A percentile compares a stretch with the other conserved stretches of the same genome.
Conservation (phyloP, 2,888 invertebrate genomes). For the Thecocarcelia acutangulata region DNA sequence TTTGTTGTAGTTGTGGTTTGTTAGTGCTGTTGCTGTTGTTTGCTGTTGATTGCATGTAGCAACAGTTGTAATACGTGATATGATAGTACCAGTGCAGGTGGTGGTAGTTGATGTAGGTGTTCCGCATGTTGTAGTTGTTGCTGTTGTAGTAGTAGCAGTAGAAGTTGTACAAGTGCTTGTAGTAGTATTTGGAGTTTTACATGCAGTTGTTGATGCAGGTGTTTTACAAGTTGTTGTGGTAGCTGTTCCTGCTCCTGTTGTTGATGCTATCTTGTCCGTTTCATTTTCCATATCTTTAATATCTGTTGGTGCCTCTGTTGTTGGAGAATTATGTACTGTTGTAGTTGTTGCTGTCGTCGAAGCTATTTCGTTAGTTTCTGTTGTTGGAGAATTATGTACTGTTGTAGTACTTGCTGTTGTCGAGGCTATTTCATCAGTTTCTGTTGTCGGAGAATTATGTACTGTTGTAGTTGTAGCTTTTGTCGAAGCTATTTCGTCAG, state of each 20-base stretch:
- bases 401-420: too few relatives aligned
- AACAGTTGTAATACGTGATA: neutral
- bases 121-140: neutral
- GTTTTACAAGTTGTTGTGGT: conserved; percentile 1
- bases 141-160: neutral
- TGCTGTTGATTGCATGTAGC: neutral
- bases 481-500: too few relatives aligned
- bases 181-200: neutral
- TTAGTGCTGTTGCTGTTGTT: neutral
- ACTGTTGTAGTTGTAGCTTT: too few relatives aligned
- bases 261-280: too few relatives aligned
- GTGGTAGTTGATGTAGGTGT: neutral
- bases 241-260: neutral
- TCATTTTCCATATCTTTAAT: too few relatives aligned
- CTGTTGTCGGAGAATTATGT: too few relatives aligned
- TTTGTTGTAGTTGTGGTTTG: neutral
- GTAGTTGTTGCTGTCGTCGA: too few relatives aligned
- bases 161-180: neutral
- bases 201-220: conserved; percentile 9
- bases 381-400: too few relatives aligned
- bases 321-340: too few relatives aligned
- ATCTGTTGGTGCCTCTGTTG: too few relatives aligned
- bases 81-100: neutral
- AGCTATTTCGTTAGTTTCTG: too few relatives aligned
- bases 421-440: too few relatives aligned